These are phyloP conservation scores for Orthonychiurus folsomi DNA, from an alignment of 2,888 invertebrate genomes.

Conservation along the genomic window DNA sequence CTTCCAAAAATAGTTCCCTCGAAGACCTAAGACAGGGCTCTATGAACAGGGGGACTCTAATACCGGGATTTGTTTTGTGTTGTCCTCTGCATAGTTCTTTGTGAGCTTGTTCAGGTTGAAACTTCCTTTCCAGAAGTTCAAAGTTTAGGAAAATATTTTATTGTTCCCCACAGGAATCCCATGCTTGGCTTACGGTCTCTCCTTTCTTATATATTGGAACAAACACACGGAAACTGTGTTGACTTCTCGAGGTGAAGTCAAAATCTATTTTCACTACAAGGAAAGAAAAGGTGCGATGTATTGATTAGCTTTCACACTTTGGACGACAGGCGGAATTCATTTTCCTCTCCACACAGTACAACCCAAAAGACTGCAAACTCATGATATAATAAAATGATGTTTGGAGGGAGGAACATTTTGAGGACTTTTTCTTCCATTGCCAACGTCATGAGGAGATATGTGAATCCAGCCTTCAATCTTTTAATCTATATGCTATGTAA, in stretches of 20 bases:
- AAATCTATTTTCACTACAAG: slow-evolving; percentile 76
- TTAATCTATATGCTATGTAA: no score
- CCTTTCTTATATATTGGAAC: slow-evolving; percentile 54
- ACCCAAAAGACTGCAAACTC: no score
- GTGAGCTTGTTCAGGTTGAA: background rate
- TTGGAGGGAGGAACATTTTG: no score
- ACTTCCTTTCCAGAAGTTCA: slow-evolving; percentile 3
- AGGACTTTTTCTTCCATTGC: no score
- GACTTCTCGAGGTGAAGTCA: slow-evolving; percentile 61
- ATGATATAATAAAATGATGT: no score
- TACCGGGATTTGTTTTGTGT: background rate
- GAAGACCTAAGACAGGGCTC: background rate
- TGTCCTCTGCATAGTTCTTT: no score
- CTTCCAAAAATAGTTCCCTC: background rate
- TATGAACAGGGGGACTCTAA: background rate
- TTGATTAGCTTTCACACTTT: slow-evolving; percentile 43
- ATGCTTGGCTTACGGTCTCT: slow-evolving; percentile 78
- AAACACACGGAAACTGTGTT: slow-evolving; percentile 66
- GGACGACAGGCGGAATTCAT: background rate
- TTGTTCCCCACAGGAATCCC: slow-evolving; percentile 64
- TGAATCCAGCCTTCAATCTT: no score
- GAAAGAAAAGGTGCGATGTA: slow-evolving; percentile 74
- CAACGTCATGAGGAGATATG: no score
- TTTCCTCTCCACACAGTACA: no score
- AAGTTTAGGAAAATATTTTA: slow-evolving; percentile 5